Base-by-base conservation (phyloP, 2,113 vertebrate genomes). In the Dasyprocta punctata region DNA sequence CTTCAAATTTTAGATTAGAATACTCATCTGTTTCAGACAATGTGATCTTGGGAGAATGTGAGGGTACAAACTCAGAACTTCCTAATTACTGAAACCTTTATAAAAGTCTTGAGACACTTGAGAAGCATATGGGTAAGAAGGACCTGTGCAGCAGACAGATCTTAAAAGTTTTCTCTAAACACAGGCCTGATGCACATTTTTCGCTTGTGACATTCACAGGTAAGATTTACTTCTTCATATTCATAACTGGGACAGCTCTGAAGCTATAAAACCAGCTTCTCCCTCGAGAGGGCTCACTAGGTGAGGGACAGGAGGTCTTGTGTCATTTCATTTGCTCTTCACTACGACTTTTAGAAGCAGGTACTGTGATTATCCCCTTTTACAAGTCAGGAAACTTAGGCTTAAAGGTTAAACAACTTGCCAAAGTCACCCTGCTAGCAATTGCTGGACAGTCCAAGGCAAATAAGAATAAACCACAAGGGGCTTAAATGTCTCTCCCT, bases 341-440 rank as follows among this genome's bases (percentile, higher is more conserved):
- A 4, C 54, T 24, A 28, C 1, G 11, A 65, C 67, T 78, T 90
- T 60, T 69, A 89, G 88, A 69, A 33, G 5, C 33, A 61, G 77
- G 33, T 26, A 5, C 89, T 38, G 7, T 93, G 49, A 54, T 90
- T n/a, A 88, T 20, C 22, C 81, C 54, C 85, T 86, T 92, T 94
- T 17, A 52, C 82, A 85, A 95, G 33, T 86, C 96, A 86, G 96
- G 92, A 96, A 56, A 87, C 24, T 61, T 61, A 41, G 96, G 71
- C 90, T 97, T 89, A 73, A 95, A 97, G 85, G 88, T 96, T 56
- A 93, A 92, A 73, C 38, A 14, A 44, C 71, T 78, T 69, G 82
- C 82, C 86, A 91, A 89, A 41, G 63, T 38, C 58, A 11, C 49
- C 80, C 77, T 63, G 92, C 58, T 84, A 44, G 16, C 52, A 71